Evolutionary conservation across 2,888 invertebrate genomes (phyloP).

Genomic region (Chorisops tibialis): DNA sequence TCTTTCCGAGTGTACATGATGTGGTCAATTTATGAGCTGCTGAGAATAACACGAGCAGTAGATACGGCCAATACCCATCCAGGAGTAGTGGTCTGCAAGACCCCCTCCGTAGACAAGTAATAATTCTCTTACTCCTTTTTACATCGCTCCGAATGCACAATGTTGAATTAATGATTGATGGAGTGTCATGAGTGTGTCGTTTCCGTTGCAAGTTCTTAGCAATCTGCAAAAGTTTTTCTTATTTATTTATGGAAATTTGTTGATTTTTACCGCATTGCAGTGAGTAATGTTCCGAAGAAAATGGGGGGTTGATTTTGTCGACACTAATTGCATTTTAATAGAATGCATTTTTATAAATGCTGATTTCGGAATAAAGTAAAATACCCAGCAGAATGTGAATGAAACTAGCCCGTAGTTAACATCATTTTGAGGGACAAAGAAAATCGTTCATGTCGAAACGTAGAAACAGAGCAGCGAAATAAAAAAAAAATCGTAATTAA

Average conservation of each 20-base stretch:
- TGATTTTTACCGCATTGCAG: constrained; percentile 9
- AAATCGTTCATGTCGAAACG: no score
- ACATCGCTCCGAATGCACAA: not conserved
- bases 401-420: no score
- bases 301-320: not conserved
- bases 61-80: not conserved
- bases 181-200: constrained; percentile 23
- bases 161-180: constrained; percentile 22
- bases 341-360: constrained; percentile 20
- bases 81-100: not conserved
- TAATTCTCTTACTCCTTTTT: not conserved
- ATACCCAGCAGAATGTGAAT: no score
- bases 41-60: not conserved
- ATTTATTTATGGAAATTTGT: constrained; percentile 21
- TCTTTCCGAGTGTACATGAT: no score
- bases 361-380: constrained; percentile 5
- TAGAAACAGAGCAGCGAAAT: no score
- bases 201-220: constrained; percentile 21
- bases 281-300: not conserved
- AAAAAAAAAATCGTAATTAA: no score
- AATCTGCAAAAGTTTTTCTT: constrained; percentile 19
- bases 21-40: no score
- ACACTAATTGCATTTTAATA: constrained; percentile 22
- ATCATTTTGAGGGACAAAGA: no score
- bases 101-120: not conserved